Evolutionary conservation across 2,113 vertebrate species (phyloP), one percentile per base, ranked within the genome.

Genomic region (Antechinus stuartii): DNA sequence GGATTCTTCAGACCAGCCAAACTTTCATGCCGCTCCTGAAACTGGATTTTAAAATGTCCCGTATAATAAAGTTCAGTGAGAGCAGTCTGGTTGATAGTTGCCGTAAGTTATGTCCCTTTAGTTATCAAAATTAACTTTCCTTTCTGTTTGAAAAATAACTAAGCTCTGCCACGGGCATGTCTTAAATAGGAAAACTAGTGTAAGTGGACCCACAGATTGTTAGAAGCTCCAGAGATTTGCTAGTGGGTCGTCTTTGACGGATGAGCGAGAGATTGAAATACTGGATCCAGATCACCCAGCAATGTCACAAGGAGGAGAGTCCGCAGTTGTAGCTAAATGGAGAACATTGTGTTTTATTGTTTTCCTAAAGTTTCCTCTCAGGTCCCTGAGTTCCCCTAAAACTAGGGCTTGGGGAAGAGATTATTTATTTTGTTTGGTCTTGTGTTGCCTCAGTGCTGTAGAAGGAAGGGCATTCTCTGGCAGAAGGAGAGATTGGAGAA

Each of bases 21-120:
- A 96, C 54, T 91, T 96, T 42, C 96, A 92, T 95, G 27, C 76
- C 90, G 91, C n/a, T 91, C 46, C 50, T 89, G 27, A 68, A 95
- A 57, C 11, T 90, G 2, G 93, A 92, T 91, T 95, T 95, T 52
- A 96, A 95, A 95, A 92, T 95, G 94, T 95, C 95, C 84, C 35
- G 76, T 94, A 61, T 57, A n/a, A 95, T 97, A 96, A 96, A 76
- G 9, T 95, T 95, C 91, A 95, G 90, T 42, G 49, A 47, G 57
- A 27, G 27, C 94, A 97, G 96, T 91, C 56, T 93, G 19, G 84
- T 93, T 94, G 89, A 95, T n/a, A 90, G 11, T 57, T 92, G 54
- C 90, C 42, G 35, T 57, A 56, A 90, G 19, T 50, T 54, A 46
- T 35, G 2, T 94, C 47, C 90, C 90, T 49, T 24, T 97, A 90